phyloP scores from a whole-genome alignment of 2,888 invertebrate species.

The Mesorhabditis spiculigera region DNA sequence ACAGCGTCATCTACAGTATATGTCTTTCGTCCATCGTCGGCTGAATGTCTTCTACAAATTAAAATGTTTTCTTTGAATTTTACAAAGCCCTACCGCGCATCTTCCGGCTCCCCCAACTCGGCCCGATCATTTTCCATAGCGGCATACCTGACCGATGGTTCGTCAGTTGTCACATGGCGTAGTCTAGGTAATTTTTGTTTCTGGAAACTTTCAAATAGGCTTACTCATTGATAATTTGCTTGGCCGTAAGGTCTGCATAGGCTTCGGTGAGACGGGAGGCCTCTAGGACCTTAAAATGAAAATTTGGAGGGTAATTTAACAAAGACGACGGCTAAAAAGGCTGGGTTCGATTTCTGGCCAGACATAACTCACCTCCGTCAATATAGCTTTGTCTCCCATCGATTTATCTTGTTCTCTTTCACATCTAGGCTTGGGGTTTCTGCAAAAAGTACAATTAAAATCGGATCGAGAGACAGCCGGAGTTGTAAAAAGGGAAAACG shows the following conservation, averaged over 20 bases:
- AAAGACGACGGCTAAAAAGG: too few species aligned
- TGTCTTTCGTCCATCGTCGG: conserved; percentile 27
- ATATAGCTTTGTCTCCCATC: conserved; percentile 54
- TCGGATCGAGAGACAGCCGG: too few species aligned
- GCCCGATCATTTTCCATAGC: conserved; percentile 30
- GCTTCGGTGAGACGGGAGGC: conserved; percentile 56
- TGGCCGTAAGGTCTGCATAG: conserved; percentile 52
- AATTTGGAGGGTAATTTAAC: too few species aligned
- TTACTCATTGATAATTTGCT: conserved; percentile 49
- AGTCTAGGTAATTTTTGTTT: conserved; percentile 22
- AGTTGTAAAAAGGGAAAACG: too few species aligned
- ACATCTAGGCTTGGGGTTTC: too few species aligned
- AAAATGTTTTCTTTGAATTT: not conserved
- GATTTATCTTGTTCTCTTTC: too few species aligned
- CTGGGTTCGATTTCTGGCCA: too few species aligned
- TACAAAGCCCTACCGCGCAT: not conserved
- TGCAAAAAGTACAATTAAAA: too few species aligned
- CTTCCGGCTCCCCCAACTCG: conserved; percentile 26
- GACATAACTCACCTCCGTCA: conserved; percentile 44
- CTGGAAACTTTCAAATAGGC: conserved; percentile 9
- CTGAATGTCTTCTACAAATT: not conserved
- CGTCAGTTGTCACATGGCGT: conserved; percentile 33
- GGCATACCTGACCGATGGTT: conserved; percentile 36
- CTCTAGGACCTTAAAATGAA: conserved; percentile 31
- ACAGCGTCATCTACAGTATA: conserved; percentile 63